Evolutionary conservation across 2,797 vertebrate species (phyloP), one percentile per base, ranked within the genome.

Genomic region (Ara ararauna): DNA sequence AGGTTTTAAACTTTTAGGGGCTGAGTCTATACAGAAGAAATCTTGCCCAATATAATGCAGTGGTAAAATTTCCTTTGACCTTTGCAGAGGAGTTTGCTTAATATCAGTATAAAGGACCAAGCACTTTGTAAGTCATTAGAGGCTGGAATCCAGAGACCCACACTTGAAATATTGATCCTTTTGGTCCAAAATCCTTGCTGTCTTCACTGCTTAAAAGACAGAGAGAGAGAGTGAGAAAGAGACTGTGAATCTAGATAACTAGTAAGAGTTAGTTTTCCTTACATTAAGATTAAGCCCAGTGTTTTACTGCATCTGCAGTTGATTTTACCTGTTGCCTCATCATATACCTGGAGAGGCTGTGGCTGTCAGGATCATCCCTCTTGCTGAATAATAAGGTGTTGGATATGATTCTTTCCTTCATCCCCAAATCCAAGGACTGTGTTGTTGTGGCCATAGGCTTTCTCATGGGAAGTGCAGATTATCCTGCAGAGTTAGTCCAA

Each of bases 21-120:
- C 40, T 53, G 51, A 32, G n/a, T 42, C 60, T 92, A 32, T 74
- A n/a, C 51, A 74, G 74, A 84, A 70, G 23, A 88, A 90, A 65
- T 72, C 53, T 65, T 60, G 11, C 24, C n/a, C 27, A n/a, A 1
- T 87, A 53, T 44, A 71, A 77, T 67, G 71, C 71, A 90, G 50
- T n/a, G 26, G 48, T 38, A 73, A 62, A 84, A 65, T 67, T 93
- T 89, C 48, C 61, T 62, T 85, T 91, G 85, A 87, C 65, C 73
- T 95, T 92, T 96, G 71, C 32, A 50, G 62, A 89, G 29, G 65
- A 53, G n/a, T 85, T 95, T 89, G 30, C 38, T 93, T 87, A 80
- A 67, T 90, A 74, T 77, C 56, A 44, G 1, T 65, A 53, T 87
- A 87, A 89, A 92, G 78, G 90, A 65, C 10, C 22, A 84, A 84